A percentile compares a stretch with the other conserved stretches of the same genome.
phyloP scores from a whole-genome alignment of 92 coral and sea anemone species.

The Siderastrea radians region DNA sequence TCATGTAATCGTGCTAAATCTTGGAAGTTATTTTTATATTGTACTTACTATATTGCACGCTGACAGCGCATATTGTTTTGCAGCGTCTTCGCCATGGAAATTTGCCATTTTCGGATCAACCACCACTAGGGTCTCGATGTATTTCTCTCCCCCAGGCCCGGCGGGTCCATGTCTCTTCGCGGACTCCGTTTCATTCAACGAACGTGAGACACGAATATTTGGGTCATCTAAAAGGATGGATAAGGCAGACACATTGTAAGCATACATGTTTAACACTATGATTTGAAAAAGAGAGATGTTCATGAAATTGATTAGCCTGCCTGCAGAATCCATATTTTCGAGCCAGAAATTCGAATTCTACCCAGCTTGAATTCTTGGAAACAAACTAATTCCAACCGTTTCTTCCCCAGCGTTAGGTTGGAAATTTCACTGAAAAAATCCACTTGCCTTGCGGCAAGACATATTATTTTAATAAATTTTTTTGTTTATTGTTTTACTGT shows the following conservation, averaged over 20 bases:
- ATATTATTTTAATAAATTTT: too few species aligned
- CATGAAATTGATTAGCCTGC: neutral
- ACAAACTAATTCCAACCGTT: too few species aligned
- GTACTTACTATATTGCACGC: constrained; percentile 97
- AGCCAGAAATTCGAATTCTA: too few species aligned
- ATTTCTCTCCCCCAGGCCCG: constrained; percentile 89
- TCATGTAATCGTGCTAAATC: neutral
- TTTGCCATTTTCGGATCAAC: constrained; percentile 99
- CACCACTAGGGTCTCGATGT: constrained; percentile 94
- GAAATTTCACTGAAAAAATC: too few species aligned
- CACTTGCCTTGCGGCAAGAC: too few species aligned
- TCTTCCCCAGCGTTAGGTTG: too few species aligned
- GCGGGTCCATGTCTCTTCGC: constrained; percentile 84
- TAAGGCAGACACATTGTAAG: neutral
- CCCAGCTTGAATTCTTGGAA: too few species aligned
- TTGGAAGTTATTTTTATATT: neutral
- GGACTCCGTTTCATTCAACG: constrained; percentile 75
- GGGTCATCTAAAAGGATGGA: constrained; percentile 81
- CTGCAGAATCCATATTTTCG: too few species aligned
- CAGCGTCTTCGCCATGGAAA: constrained; percentile 98
- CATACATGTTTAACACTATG: too few species aligned
- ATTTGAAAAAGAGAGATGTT: too few species aligned
- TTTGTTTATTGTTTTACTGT: too few species aligned
- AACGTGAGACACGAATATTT: constrained; percentile 81
- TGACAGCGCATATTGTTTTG: constrained; percentile 94